A percentile compares a stretch with the other conserved stretches of the same genome.
These are phyloP conservation scores for Hoplostethus atlanticus DNA, from an alignment of 2,797 vertebrate species.

Conservation along the genomic window DNA sequence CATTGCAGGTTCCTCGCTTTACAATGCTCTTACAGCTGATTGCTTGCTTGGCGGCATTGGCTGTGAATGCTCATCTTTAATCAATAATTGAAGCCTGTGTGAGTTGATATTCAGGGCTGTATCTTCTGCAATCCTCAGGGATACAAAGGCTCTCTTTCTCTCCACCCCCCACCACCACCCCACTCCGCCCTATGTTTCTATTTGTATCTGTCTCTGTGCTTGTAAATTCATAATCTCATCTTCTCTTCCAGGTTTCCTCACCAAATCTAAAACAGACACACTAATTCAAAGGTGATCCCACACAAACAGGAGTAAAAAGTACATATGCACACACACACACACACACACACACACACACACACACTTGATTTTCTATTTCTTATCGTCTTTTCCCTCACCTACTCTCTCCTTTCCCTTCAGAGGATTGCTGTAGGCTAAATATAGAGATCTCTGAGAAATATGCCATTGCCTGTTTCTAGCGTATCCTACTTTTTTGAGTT, in stretches of 20 bases:
- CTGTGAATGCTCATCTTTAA: slow-evolving; percentile 54
- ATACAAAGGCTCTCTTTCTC: slow-evolving; percentile 42
- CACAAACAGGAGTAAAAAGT: slow-evolving; percentile 7
- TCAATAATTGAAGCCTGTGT: slow-evolving; percentile 76
- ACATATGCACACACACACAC: neutral
- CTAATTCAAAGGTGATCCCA: slow-evolving; percentile 24
- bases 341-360: neutral
- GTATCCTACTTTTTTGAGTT: slow-evolving; percentile 30
- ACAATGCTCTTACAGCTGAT: slow-evolving; percentile 39
- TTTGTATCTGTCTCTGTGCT: slow-evolving; percentile 40
- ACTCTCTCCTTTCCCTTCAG: slow-evolving; percentile 18
- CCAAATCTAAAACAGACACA: slow-evolving; percentile 12
- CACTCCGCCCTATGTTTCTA: slow-evolving; percentile 18
- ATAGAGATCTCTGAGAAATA: slow-evolving; percentile 38
- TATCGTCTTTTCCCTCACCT: slow-evolving; percentile 19
- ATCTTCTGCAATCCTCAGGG: slow-evolving; percentile 55
- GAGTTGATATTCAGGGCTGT: slow-evolving; percentile 75
- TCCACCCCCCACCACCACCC: neutral
- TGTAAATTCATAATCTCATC: slow-evolving; percentile 30
- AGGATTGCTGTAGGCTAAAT: slow-evolving; percentile 45
- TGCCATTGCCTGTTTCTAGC: slow-evolving; percentile 19
- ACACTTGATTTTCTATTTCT: neutral
- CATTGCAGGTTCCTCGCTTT: slow-evolving; percentile 12
- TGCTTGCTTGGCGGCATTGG: slow-evolving; percentile 44
- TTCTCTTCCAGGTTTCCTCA: slow-evolving; percentile 11